Evolutionary conservation across 2,888 invertebrate species (phyloP).

Genomic region (Dorcus hopei): DNA sequence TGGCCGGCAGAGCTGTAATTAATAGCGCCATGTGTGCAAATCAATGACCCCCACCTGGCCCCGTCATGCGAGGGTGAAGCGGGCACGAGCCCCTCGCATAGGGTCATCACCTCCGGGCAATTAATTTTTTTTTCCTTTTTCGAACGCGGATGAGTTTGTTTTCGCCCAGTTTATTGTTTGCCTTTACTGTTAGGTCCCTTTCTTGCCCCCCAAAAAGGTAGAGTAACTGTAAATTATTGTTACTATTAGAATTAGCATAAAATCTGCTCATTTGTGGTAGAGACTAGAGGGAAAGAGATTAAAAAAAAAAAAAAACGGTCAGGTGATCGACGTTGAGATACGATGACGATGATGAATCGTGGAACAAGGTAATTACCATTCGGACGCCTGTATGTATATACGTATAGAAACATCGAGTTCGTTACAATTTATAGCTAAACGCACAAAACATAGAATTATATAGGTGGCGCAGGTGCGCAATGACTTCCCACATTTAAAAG

Average conservation of each 20-base stretch:
- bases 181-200: background rate
- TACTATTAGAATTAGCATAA: too few relatives aligned
- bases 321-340: too few relatives aligned
- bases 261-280: too few relatives aligned
- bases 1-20: conserved; percentile 34
- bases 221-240: too few relatives aligned
- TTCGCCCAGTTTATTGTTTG: background rate
- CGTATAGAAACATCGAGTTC: too few relatives aligned
- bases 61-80: conserved; percentile 26
- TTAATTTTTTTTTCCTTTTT: conserved; percentile 1
- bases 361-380: too few relatives aligned
- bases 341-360: too few relatives aligned
- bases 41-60: conserved; percentile 41
- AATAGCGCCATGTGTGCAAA: conserved; percentile 43
- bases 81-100: conserved; percentile 20
- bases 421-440: too few relatives aligned
- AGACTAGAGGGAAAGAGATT: too few relatives aligned
- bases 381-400: too few relatives aligned
- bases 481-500: conserved; percentile 18
- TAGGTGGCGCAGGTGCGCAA: conserved; percentile 15
- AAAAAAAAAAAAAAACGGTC: too few relatives aligned
- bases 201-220: background rate
- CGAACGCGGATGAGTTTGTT: background rate
- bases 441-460: background rate
- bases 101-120: conserved; percentile 21